These are phyloP conservation scores for Tautogolabrus adspersus DNA, from an alignment of 2,113 vertebrate genomes.

Conservation along the genomic window DNA sequence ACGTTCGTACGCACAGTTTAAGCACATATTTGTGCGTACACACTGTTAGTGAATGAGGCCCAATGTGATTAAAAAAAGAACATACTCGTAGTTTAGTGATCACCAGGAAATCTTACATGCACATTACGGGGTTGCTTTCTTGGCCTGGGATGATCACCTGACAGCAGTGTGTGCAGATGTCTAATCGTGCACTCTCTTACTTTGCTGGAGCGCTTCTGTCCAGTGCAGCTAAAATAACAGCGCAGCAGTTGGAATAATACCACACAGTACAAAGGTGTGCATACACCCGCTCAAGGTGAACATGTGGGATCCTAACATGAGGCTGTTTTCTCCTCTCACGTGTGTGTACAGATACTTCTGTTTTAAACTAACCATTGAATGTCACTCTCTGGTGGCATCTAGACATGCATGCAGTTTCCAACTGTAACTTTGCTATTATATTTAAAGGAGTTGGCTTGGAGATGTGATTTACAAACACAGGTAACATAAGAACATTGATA, in stretches of 20 bases:
- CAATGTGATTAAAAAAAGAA: background rate
- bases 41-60: too few relatives aligned
- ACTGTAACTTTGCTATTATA: background rate
- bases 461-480: too few relatives aligned
- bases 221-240: constrained; percentile 68
- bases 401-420: background rate
- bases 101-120: constrained; percentile 32
- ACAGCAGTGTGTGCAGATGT: constrained; percentile 30
- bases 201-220: constrained; percentile 54
- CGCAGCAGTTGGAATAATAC: constrained; percentile 69
- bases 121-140: constrained; percentile 10
- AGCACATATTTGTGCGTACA: too few relatives aligned
- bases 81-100: constrained; percentile 35
- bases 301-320: constrained; percentile 49
- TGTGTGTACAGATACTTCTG: background rate
- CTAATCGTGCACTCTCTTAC: constrained; percentile 48
- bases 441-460: background rate
- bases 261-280: constrained; percentile 41
- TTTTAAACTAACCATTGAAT: background rate
- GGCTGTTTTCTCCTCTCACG: constrained; percentile 12
- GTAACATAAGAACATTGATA: background rate
- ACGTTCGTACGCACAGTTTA: too few relatives aligned
- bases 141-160: constrained; percentile 48
- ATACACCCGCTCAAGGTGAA: constrained; percentile 43
- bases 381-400: background rate